These are phyloP conservation scores for Paedocypris sp. DNA, from an alignment of 2,113 vertebrate species.

Conservation along the genomic window DNA sequence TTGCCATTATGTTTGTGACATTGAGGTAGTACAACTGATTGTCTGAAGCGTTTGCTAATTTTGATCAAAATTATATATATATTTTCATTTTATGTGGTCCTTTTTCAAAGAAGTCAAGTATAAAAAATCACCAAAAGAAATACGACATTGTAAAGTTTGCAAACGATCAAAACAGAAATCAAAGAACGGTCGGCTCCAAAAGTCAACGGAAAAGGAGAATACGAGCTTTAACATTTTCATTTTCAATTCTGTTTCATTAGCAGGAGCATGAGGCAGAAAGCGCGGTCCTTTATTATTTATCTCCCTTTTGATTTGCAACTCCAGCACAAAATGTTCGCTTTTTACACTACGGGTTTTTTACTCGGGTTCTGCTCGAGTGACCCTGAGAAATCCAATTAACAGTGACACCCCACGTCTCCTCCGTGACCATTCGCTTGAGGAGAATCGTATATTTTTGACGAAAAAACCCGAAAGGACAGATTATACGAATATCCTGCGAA, in stretches of 20 bases:
- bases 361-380: neutral
- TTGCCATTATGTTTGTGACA: too few species aligned
- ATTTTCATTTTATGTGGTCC: too few species aligned
- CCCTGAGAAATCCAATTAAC: neutral
- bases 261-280: slow-evolving; percentile 3
- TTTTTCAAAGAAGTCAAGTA: too few species aligned
- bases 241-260: neutral
- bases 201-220: neutral
- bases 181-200: neutral
- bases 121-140: neutral
- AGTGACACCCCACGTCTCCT: neutral
- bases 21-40: too few species aligned
- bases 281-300: neutral
- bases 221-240: neutral
- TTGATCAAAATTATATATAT: too few species aligned
- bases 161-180: neutral
- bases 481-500: too few species aligned
- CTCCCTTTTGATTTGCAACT: neutral
- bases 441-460: too few species aligned
- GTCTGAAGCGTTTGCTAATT: too few species aligned
- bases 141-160: neutral
- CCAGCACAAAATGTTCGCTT: neutral
- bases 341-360: neutral
- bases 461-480: too few species aligned
- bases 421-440: neutral